Conservation (phyloP, 2,113 vertebrate species). For the Ammodytes marinus region DNA sequence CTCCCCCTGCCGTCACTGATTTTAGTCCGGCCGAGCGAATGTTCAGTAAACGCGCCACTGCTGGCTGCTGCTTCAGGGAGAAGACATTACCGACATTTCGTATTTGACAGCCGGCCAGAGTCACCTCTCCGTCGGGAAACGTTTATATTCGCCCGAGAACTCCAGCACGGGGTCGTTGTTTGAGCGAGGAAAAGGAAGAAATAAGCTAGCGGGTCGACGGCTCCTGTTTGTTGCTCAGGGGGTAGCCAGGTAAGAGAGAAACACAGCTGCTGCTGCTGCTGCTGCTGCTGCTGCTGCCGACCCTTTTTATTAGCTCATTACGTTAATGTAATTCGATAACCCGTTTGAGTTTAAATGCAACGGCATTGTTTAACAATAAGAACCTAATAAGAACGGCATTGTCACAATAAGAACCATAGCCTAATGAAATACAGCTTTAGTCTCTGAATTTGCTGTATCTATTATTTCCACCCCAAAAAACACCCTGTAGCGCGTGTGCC, state of each 20-base stretch:
- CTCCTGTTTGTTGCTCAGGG: not conserved
- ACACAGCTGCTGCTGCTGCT: not conserved
- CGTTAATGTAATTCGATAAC: not conserved
- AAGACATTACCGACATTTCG: conserved; percentile 41
- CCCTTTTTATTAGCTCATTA: no score
- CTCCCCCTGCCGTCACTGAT: conserved; percentile 54
- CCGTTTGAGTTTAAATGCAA: not conserved
- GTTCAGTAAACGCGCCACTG: not conserved
- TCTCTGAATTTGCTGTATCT: not conserved
- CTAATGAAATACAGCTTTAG: not conserved
- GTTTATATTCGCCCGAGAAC: not conserved
- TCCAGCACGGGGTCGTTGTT: not conserved
- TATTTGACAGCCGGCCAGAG: conserved; percentile 30
- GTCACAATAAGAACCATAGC: not conserved
- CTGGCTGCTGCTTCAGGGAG: conserved; percentile 10
- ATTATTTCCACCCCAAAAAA: not conserved
- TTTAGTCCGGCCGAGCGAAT: conserved; percentile 19
- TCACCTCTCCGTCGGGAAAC: conserved; percentile 1
- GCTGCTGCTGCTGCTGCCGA: not conserved
- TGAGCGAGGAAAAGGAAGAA: not conserved
- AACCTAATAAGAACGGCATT: no score
- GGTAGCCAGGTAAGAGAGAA: conserved; percentile 41
- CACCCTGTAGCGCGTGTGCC: not conserved
- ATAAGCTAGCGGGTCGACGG: not conserved
- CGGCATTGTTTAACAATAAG: not conserved